Evolutionary conservation across 2,888 invertebrate genomes (phyloP), one percentile per base, ranked within the genome.

Genomic region (Trachelus stipa): DNA sequence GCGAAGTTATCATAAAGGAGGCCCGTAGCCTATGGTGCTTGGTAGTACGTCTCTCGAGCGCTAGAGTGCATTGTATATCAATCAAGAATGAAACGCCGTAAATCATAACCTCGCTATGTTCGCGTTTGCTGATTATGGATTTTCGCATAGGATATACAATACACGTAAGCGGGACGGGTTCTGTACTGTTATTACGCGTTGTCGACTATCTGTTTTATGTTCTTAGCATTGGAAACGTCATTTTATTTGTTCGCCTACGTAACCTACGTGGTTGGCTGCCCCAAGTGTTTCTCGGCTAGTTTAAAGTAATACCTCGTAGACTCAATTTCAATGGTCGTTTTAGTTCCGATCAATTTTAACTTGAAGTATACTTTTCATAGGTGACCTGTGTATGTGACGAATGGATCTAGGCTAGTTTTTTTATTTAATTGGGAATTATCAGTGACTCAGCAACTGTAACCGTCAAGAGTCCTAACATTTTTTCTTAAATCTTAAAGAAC

Each of bases 11-110:
- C 56, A 56, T 56, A 23, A 56, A 56, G 23, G 56, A 56, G 56
- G 23, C 56, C 23, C 40, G 40, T 40, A 40, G 15, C 6, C 15
- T 56, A 56, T 56, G 56, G 23, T 23, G 56, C 56, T 56, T 23
- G 56, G 56, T 23, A 56, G 56, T 56, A 56, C 56, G 33, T 71
- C 71, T 23, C 71, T 31, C 15, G 71, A 4, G 71, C 71, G 71
- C 71, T 23, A 71, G 34, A 77, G 74, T 75, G 77, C 77, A 77
- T 77, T 79, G 82, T 78, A 69, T 79, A 82, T 82, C 82, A 82
- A 82, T 82, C 82, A 82, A 76, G 78, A 80, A 76, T 68, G 85
- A 85, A 81, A 83, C 78, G 83, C 82, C 85, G 83, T 85, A 85
- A 85, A 85, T 85, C 86, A 85, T 83, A 71, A 33, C 71, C 71